phyloP scores from a whole-genome alignment of 2,797 vertebrate species.

The Rhabdophis nuchalis region DNA sequence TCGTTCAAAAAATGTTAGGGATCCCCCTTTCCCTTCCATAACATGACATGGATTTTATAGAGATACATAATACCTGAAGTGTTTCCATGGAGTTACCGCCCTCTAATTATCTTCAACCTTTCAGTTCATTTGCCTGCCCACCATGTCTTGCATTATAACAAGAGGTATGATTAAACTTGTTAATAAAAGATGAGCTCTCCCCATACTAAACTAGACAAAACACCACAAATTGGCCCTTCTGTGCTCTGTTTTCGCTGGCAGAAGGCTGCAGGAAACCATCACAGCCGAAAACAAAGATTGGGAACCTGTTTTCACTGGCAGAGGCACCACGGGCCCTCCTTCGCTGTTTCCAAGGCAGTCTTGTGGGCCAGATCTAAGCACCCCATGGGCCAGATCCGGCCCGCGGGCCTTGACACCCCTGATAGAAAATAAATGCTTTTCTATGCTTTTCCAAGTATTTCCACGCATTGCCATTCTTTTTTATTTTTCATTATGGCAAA shows the following conservation, averaged over 20 bases:
- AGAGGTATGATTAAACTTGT: conserved; percentile 12
- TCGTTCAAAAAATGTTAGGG: neutral
- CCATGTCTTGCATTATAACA: neutral
- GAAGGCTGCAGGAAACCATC: no score
- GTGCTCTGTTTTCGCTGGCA: no score
- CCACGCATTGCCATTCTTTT: neutral
- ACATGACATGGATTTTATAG: neutral
- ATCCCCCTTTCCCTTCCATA: neutral
- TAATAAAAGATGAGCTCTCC: conserved; percentile 11
- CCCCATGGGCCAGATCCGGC: no score
- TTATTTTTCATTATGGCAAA: neutral
- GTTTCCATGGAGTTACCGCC: conserved; percentile 2
- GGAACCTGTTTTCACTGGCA: no score
- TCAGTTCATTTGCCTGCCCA: conserved; percentile 13
- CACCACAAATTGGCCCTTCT: neutral
- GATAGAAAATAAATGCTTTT: neutral
- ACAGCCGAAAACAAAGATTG: no score
- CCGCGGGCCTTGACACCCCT: no score
- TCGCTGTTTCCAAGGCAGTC: no score
- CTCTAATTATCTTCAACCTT: conserved; percentile 28
- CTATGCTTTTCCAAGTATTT: neutral
- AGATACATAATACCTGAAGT: conserved; percentile 3
- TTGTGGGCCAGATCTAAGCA: no score
- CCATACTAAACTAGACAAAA: neutral
- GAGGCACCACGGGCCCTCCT: no score